Conservation (phyloP, 37 sponge, comb jelly and placozoan species). For the Cliona cf. orientalis region DNA sequence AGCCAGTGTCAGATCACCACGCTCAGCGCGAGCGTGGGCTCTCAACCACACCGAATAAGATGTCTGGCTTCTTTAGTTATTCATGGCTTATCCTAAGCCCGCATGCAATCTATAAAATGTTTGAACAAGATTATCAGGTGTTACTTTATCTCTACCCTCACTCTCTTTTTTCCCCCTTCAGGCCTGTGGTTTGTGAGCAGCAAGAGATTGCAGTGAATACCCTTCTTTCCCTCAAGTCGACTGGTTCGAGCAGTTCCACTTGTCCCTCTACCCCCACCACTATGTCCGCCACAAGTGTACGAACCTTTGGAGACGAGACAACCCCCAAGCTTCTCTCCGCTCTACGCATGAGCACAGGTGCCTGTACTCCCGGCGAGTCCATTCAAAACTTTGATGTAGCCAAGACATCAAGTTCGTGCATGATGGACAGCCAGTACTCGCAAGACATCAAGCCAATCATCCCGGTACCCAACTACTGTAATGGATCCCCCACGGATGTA, state of each 20-base stretch:
- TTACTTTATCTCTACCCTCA: no score
- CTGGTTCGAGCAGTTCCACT: conserved; percentile 29
- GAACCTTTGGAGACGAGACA: background rate
- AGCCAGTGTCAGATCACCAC: no score
- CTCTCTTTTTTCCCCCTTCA: conserved; percentile 35
- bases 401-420: conserved; percentile 13
- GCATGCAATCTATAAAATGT: no score
- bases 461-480: conserved; percentile 7
- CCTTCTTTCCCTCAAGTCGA: conserved; percentile 50
- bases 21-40: no score
- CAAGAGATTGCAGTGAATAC: conserved; percentile 65
- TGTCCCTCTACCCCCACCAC: conserved; percentile 33
- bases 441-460: conserved; percentile 52
- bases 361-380: conserved; percentile 45
- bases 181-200: conserved; percentile 41
- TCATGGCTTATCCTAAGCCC: no score
- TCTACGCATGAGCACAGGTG: conserved; percentile 33
- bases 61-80: no score
- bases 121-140: no score
- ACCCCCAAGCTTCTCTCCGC: conserved; percentile 46
- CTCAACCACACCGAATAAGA: no score
- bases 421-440: conserved; percentile 35
- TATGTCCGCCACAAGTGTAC: conserved; percentile 6
- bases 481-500: background rate
- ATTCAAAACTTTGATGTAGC: conserved; percentile 15